A percentile compares a stretch with the other conserved stretches of the same genome.
These are phyloP conservation scores for Muntiacus muntjak DNA, from an alignment of 2,113 vertebrate species.

Conservation along the genomic window DNA sequence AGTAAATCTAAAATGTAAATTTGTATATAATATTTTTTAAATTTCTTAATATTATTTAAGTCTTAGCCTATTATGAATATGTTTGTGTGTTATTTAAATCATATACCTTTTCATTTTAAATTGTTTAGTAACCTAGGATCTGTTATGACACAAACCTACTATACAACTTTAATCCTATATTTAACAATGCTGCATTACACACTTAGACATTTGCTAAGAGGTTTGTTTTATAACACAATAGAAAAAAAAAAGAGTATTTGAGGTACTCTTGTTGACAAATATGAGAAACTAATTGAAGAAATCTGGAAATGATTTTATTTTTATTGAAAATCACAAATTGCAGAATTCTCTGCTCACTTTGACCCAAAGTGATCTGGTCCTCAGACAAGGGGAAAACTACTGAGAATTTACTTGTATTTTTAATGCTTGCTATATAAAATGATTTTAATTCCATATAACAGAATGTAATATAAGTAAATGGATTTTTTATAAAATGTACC, in stretches of 20 bases:
- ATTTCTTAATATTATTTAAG: neutral
- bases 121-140: neutral
- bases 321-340: neutral
- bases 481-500: neutral
- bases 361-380: neutral
- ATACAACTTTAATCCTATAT: neutral
- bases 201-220: neutral
- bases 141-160: neutral
- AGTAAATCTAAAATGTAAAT: neutral
- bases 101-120: neutral
- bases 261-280: neutral
- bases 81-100: neutral
- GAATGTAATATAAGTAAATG: neutral
- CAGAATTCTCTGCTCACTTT: neutral
- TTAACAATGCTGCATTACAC: neutral
- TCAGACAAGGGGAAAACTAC: neutral
- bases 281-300: neutral
- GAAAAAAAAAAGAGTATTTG: neutral
- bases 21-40: neutral
- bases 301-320: neutral
- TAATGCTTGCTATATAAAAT: neutral
- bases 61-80: neutral
- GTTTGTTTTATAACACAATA: neutral
- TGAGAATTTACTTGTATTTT: neutral
- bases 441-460: neutral